Evolutionary conservation across 2,888 invertebrate species (phyloP).

Genomic region (Corythucha ciliata): DNA sequence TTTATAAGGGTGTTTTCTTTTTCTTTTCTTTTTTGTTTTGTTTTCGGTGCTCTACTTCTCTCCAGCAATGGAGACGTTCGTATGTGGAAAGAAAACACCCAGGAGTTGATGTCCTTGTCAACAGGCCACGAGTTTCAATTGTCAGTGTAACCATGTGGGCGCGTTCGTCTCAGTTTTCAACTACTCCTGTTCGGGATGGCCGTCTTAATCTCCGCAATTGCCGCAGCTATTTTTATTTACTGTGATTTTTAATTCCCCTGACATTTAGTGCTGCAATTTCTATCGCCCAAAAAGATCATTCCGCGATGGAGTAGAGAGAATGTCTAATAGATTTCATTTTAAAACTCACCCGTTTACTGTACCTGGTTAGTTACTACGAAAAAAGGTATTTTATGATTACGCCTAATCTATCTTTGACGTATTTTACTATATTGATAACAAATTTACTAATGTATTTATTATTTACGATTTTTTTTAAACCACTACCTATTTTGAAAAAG

Average conservation of each 20-base stretch:
- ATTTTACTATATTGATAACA: too few species aligned
- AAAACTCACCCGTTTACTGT: too few species aligned
- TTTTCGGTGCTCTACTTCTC: too few species aligned
- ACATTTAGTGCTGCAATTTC: too few species aligned
- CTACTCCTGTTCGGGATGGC: slow-evolving; percentile 12
- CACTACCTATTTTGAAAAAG: too few species aligned
- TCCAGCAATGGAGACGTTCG: slow-evolving; percentile 66
- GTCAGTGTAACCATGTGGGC: slow-evolving; percentile 33
- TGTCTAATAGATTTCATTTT: background rate
- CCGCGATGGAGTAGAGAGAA: background rate
- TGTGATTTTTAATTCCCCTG: background rate
- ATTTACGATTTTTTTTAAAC: too few species aligned
- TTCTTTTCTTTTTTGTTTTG: background rate
- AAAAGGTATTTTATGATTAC: too few species aligned
- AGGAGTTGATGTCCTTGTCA: slow-evolving; percentile 46
- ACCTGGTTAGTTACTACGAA: too few species aligned
- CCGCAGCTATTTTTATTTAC: slow-evolving; percentile 3
- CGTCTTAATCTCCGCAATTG: background rate
- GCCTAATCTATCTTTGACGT: too few species aligned
- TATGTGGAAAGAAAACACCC: slow-evolving; percentile 48
- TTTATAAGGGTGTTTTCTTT: slow-evolving; percentile 7
- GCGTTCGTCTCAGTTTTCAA: background rate
- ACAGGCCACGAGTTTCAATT: slow-evolving; percentile 40
- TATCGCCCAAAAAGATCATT: too few species aligned
- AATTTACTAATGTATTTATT: too few species aligned